Evolutionary conservation across 2,113 vertebrate species (phyloP).

Genomic region (Oreochromis spilurus): DNA sequence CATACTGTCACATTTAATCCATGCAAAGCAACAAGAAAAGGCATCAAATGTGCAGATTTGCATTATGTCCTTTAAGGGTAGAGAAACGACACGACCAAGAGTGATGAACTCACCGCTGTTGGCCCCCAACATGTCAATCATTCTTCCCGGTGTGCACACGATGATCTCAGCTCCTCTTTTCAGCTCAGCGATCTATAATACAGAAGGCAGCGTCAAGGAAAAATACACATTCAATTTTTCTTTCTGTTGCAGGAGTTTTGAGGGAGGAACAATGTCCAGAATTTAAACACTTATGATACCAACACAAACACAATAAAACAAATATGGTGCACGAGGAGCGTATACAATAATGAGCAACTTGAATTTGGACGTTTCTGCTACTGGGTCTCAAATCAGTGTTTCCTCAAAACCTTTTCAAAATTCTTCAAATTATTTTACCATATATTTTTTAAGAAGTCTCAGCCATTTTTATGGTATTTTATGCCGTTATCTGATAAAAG

Average conservation of each 20-base stretch:
- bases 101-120: slow-evolving; percentile 88
- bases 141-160: slow-evolving; percentile 96
- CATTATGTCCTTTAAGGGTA: not conserved
- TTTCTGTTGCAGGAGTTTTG: not conserved
- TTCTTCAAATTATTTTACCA: not conserved
- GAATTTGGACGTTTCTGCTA: not conserved
- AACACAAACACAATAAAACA: not conserved
- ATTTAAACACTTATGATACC: not conserved
- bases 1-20: slow-evolving; percentile 42
- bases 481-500: not conserved
- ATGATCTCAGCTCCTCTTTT: slow-evolving; percentile 99
- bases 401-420: not conserved
- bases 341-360: not conserved
- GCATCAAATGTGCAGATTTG: slow-evolving; percentile 22
- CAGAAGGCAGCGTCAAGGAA: not conserved
- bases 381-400: rapidly evolving
- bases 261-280: not conserved
- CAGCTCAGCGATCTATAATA: slow-evolving; percentile 90
- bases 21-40: slow-evolving; percentile 70
- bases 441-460: not conserved
- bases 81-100: not conserved
- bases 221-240: not conserved
- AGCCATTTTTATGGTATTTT: not conserved
- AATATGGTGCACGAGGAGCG: not conserved
- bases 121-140: slow-evolving; percentile 99